Base-by-base conservation (phyloP, 2,797 vertebrate genomes). In the Ciconia nigra region DNA sequence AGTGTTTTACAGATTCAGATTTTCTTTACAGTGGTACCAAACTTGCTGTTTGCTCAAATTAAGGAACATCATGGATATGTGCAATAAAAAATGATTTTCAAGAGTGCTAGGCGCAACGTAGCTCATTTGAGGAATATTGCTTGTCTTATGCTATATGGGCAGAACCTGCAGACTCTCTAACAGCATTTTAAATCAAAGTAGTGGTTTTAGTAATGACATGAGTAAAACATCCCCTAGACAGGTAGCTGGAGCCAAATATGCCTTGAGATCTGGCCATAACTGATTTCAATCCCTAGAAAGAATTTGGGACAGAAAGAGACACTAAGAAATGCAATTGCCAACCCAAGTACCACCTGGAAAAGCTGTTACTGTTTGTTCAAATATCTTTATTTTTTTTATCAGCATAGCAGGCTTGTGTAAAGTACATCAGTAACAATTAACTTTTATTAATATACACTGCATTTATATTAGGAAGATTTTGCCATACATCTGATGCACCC, bases 281-380 rank as follows among this genome's bases (percentile, higher is more conserved):
- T 70, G 22, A 89, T 87, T 95, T 92, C 70, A 84, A 70, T 91
- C 59, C 80, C 63, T 86, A 86, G 91, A 94, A 95, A 96, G 93
- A 91, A 82, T 84, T 33, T 90, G 26, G 33, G 42, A 79, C 44
- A 70, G 42, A 70, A 70, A 52, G 41, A 52, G 16, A 72, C 29
- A 16, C 31, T 44, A 62, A 42, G 61, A 71, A 96, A 93, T 63
- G 35, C 4, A 11, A 70, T n/a, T 94, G 51, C 26, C 67, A 83
- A 42, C 46, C 52, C 65, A 19, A 76, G n/a, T 51, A 95, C 46
- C 61, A 67, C 49, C 72, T 91, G 59, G 35, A 70, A 95, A 91
- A 93, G 10, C 10, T 55, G 15, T 25, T 47, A 42, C 10, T 52
- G 7, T 76, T 73, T 79, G 41, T 61, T 72, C 22, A 80, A 55